phyloP scores from a whole-genome alignment of 2,888 invertebrate genomes.

The Athalia circularis region DNA sequence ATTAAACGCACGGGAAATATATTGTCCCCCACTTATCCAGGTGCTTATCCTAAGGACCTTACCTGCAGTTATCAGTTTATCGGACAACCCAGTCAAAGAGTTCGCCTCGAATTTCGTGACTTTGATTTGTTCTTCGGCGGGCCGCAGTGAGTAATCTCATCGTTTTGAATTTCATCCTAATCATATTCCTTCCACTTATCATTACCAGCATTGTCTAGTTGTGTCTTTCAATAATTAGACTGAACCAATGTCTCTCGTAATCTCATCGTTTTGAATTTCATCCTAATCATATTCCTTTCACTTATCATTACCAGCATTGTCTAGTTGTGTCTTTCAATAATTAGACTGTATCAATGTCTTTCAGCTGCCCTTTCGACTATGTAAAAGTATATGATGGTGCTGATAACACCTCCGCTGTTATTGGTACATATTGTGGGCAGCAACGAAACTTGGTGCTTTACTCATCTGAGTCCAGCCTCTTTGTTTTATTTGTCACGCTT shows the following conservation, averaged over 20 bases:
- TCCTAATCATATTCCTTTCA: constrained; percentile 1
- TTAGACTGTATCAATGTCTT: constrained; percentile 58
- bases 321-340: too few relatives aligned
- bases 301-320: neutral
- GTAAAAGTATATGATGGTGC: constrained; percentile 97
- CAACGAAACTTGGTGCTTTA: constrained; percentile 96
- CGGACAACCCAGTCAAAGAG: constrained; percentile 92
- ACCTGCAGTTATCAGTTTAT: constrained; percentile 95
- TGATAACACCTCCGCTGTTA: constrained; percentile 90
- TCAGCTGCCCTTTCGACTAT: constrained; percentile 98
- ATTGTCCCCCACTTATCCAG: constrained; percentile 98
- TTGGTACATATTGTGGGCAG: constrained; percentile 98
- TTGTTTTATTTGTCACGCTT: constrained; percentile 94
- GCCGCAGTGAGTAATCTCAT: constrained; percentile 88
- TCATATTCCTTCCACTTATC: neutral
- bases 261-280: neutral
- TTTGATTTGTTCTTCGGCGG: constrained; percentile 99
- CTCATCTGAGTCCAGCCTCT: constrained; percentile 93
- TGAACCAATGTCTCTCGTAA: too few relatives aligned
- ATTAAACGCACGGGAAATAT: constrained; percentile 87
- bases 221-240: too few relatives aligned
- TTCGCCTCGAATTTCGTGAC: constrained; percentile 96
- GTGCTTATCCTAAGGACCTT: constrained; percentile 98
- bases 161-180: neutral
- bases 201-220: neutral